Base-by-base conservation (phyloP, 2,113 vertebrate species). In the Salvelinus namaycush region DNA sequence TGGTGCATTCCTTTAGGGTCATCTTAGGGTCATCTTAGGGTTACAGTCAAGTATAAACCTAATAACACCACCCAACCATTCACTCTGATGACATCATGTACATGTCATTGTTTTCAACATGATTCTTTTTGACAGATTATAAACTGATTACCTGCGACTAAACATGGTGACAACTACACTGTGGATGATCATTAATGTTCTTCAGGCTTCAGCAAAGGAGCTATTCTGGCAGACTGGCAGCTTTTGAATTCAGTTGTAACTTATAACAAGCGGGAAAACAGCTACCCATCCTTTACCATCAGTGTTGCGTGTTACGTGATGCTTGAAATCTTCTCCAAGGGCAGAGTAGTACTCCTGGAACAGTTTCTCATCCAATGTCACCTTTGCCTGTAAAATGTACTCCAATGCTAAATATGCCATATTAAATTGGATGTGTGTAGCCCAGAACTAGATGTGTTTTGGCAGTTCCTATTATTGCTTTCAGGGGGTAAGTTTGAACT, bases 121-220 rank as follows among this genome's bases (percentile, higher is more conserved):
- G 8, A 26, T 20, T 18, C 0, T 29, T 54, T 9, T 54, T 71
- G 4, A 60, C 26, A 60, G 27, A 73, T 74, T 79, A 69, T 64
- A 54, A 13, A 59, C 62, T 44, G 69, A 59, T 74, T 67, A 71
- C 44, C 77, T 12, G 20, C 34, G 83, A 60, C 57, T 76, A 69
- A 73, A 68, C 39, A 65, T 75, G 59, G 75, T 29, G 64, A 79
- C 72, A 81, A 75, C 82, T 72, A 81, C 73, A n/a, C 82, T 22
- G 75, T 77, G 68, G 81, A 75, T 66, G 84, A 85, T 85, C 81
- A 79, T 77, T 79, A 82, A 9, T 44, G 39, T 44, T 44, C 39
- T 11, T 44, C 39, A 11, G 9, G 39, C 39, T 11, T 44, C 39
- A 44, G 39, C 9, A 44, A 12, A 11, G 39, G 39, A 44, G 9